These are phyloP conservation scores for Chlorospingus flavigularis DNA, from an alignment of 2,797 vertebrate genomes.

Conservation along the genomic window DNA sequence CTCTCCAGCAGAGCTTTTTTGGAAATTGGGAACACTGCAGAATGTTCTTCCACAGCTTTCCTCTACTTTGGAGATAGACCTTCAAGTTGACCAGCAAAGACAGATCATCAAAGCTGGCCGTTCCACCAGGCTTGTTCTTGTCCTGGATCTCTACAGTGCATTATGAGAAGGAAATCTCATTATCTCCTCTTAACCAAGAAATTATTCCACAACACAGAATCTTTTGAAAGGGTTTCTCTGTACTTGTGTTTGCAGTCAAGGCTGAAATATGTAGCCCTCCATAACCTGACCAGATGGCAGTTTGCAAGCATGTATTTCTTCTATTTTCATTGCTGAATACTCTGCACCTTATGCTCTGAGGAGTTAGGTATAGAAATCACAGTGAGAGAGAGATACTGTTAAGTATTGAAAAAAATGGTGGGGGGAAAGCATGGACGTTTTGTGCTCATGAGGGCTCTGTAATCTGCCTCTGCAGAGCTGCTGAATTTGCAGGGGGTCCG, in stretches of 20 bases:
- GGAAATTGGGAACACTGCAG: background rate
- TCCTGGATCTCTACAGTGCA: background rate
- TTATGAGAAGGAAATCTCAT: background rate
- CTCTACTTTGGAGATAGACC: background rate
- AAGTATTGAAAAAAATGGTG: slow-evolving; percentile 16
- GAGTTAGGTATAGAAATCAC: slow-evolving; percentile 61
- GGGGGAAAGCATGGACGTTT: background rate
- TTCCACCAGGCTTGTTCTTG: background rate
- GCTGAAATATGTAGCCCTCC: slow-evolving; percentile 59
- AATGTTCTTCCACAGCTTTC: background rate
- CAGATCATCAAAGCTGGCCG: background rate
- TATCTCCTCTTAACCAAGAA: background rate
- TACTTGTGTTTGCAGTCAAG: slow-evolving; percentile 44
- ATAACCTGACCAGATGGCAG: slow-evolving; percentile 71
- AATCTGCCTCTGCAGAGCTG: slow-evolving; percentile 63
- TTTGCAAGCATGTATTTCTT: slow-evolving; percentile 57
- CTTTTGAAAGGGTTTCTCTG: slow-evolving; percentile 46
- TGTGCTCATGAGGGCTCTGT: slow-evolving; percentile 45
- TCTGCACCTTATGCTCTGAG: slow-evolving; percentile 53
- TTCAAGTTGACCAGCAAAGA: background rate
- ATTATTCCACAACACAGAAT: background rate
- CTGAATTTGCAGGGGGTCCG: slow-evolving; percentile 61
- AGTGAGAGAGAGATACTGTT: slow-evolving; percentile 22
- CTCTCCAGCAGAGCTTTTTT: background rate
- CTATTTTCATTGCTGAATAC: slow-evolving; percentile 54